Conservation (phyloP, 2,888 invertebrate species). For the Lepidocyrtoides sp. region DNA sequence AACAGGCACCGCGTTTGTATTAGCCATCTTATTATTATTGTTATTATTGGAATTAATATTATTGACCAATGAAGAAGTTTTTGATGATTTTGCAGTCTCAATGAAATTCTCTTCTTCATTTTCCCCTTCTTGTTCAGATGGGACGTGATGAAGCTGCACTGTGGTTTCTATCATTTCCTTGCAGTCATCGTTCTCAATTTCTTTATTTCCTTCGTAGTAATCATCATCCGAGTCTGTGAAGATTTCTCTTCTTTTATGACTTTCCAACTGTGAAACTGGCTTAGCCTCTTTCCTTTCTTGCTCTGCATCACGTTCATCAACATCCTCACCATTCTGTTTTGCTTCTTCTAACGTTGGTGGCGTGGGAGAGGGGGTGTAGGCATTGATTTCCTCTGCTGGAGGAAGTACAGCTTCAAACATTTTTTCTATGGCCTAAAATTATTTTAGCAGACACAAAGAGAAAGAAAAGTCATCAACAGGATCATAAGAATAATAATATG, state of each 20-base stretch:
- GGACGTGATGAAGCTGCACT: constrained; percentile 72
- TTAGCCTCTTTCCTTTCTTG: constrained; percentile 38
- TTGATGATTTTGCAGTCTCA: neutral
- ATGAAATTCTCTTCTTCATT: constrained; percentile 3
- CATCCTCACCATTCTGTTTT: neutral
- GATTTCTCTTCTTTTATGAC: constrained; percentile 29
- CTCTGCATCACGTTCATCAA: neutral
- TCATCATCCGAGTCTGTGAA: constrained; percentile 53
- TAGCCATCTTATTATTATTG: neutral
- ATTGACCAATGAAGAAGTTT: neutral
- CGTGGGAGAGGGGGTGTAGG: constrained; percentile 29
- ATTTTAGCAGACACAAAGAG: constrained; percentile 14
- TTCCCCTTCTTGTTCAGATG: constrained; percentile 1
- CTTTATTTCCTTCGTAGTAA: constrained; percentile 42
- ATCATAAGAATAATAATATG: neutral
- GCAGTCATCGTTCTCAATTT: constrained; percentile 13
- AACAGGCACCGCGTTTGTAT: constrained; percentile 20
- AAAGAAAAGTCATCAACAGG: constrained; percentile 40
- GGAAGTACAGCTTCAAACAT: constrained; percentile 77
- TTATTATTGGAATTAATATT: neutral
- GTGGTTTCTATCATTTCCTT: constrained; percentile 70
- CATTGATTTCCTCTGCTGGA: constrained; percentile 44
- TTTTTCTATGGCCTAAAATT: constrained; percentile 73
- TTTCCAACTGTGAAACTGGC: constrained; percentile 3
- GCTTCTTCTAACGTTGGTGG: neutral